These are phyloP conservation scores for Anseranas semipalmata DNA, from an alignment of 2,113 vertebrate species.

Conservation along the genomic window DNA sequence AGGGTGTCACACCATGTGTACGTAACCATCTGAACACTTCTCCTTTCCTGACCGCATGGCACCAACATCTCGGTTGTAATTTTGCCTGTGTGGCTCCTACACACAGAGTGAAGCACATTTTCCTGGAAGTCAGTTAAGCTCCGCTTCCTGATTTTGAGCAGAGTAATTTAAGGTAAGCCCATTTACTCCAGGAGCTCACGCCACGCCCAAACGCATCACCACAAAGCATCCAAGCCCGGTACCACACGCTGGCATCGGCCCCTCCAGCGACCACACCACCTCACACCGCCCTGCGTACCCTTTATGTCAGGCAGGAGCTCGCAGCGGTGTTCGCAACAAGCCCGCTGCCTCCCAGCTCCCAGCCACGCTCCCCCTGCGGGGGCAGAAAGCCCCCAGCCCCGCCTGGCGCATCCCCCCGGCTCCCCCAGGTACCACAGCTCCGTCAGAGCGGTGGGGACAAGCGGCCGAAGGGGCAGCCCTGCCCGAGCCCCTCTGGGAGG, in stretches of 20 bases:
- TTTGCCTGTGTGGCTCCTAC: accelerated
- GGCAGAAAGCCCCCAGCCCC: accelerated
- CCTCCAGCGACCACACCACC: not conserved
- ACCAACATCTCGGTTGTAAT: not conserved
- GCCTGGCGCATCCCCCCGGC: accelerated
- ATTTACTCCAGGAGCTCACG: not conserved
- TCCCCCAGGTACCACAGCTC: not conserved
- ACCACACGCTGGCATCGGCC: not conserved
- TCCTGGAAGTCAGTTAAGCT: not conserved
- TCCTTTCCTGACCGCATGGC: not conserved
- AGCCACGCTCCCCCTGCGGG: not conserved
- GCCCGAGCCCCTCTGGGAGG: not conserved
- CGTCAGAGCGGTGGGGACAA: not conserved
- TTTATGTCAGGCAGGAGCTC: no score
- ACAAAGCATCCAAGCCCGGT: accelerated
- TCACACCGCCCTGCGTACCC: not conserved
- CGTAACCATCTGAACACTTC: not conserved
- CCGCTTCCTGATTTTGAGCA: not conserved
- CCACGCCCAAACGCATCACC: accelerated
- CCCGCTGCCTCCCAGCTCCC: accelerated
- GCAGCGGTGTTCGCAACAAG: not conserved
- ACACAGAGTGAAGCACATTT: accelerated
- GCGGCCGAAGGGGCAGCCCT: not conserved
- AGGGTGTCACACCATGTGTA: accelerated
- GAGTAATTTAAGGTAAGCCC: not conserved